Conservation (phyloP, 1,140 invertebrate species). For the Drosophila sproati region DNA sequence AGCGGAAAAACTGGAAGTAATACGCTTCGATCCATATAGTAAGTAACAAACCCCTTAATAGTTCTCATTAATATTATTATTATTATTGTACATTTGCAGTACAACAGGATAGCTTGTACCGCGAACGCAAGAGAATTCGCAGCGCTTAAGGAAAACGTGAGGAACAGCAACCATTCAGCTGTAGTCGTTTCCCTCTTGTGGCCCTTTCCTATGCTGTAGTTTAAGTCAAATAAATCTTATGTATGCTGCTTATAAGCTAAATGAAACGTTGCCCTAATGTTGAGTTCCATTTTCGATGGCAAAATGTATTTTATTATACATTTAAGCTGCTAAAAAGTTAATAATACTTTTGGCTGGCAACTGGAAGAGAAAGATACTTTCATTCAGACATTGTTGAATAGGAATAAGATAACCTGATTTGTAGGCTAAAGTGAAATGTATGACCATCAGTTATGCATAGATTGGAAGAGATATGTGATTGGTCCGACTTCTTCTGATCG, state of each 20-base stretch:
- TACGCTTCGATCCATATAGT: constrained; percentile 92
- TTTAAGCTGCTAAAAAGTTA: no score
- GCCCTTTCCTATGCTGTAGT: background rate
- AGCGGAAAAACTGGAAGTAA: constrained; percentile 91
- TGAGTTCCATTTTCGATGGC: no score
- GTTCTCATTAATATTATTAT: background rate
- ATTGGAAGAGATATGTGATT: no score
- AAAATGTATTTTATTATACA: no score
- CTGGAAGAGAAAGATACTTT: no score
- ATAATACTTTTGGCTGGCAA: no score
- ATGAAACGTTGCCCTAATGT: background rate
- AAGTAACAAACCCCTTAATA: constrained; percentile 78
- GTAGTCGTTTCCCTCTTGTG: background rate
- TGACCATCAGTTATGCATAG: no score
- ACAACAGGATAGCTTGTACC: constrained; percentile 87
- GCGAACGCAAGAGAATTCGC: constrained; percentile 88
- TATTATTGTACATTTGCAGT: constrained; percentile 86
- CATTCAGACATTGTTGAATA: no score
- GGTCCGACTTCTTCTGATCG: no score
- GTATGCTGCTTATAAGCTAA: background rate
- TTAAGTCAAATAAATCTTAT: constrained; percentile 9
- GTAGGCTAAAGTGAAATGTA: no score
- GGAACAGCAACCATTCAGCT: background rate
- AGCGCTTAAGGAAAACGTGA: constrained; percentile 84
- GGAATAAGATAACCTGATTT: no score